Evolutionary conservation across 30 jellyfish, hydroid and myxozoan species (phyloP).

Genomic region (Hydractinia echinata): DNA sequence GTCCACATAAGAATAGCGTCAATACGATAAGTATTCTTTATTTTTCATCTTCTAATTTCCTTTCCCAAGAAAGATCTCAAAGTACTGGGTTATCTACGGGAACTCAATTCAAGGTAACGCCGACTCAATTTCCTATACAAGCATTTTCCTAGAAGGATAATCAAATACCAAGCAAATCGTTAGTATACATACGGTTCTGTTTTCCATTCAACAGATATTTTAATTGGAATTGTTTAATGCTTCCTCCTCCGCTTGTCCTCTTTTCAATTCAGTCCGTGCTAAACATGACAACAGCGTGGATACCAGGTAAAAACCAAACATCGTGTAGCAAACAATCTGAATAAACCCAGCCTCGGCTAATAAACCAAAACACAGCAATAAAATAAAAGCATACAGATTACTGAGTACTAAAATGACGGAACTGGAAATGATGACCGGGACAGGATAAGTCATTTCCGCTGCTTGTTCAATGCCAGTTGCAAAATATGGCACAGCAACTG

Average conservation of each 20-base stretch:
- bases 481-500: slow-evolving; percentile 57
- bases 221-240: not conserved
- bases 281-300: slow-evolving; percentile 34
- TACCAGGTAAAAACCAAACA: slow-evolving; percentile 25
- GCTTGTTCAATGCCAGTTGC: slow-evolving; percentile 63
- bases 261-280: slow-evolving; percentile 42
- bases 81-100: too few relatives aligned
- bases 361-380: slow-evolving; percentile 46
- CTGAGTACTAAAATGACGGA: slow-evolving; percentile 50
- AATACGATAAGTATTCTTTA: too few relatives aligned
- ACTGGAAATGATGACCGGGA: slow-evolving; percentile 58
- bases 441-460: slow-evolving; percentile 73
- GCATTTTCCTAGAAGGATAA: too few relatives aligned
- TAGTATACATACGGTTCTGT: too few relatives aligned
- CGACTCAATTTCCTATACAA: too few relatives aligned
- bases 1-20: too few relatives aligned
- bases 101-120: too few relatives aligned
- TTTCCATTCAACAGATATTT: too few relatives aligned
- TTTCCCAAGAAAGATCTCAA: too few relatives aligned
- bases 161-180: too few relatives aligned
- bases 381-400: slow-evolving; percentile 42
- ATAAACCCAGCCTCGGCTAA: slow-evolving; percentile 41
- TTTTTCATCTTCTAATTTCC: too few relatives aligned
- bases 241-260: slow-evolving; percentile 50
- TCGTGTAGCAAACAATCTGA: slow-evolving; percentile 21